Percentiles rank a stretch among this genome's conserved stretches.
These are phyloP conservation scores for Anser brachyrhynchus DNA, from an alignment of 2,113 vertebrate species.

Conservation along the genomic window DNA sequence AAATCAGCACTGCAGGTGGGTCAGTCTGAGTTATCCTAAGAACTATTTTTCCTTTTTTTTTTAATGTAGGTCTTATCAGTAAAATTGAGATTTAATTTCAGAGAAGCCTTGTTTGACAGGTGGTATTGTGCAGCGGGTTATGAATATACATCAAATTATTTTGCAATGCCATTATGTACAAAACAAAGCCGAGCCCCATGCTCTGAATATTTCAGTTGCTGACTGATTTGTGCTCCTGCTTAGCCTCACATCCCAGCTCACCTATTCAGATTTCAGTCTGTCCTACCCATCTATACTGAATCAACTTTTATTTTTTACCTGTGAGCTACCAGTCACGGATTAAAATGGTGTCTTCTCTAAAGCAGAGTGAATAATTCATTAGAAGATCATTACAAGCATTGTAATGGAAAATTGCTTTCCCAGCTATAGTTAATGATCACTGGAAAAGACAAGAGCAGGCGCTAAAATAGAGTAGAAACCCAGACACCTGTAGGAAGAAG, in stretches of 20 bases:
- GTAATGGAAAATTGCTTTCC: constrained; percentile 76
- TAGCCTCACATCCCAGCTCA: neutral
- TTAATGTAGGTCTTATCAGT: neutral
- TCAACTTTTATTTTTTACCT: constrained; percentile 62
- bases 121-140: neutral
- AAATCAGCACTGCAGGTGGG: rapidly evolving
- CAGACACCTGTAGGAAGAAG: neutral
- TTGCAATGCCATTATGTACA: rapidly evolving
- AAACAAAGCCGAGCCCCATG: neutral
- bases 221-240: neutral
- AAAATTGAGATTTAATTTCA: neutral
- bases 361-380: constrained; percentile 81
- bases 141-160: neutral
- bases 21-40: neutral
- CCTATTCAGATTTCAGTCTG: neutral
- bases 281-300: neutral
- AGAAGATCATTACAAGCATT: constrained; percentile 75
- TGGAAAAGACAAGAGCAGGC: constrained; percentile 28
- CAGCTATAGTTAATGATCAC: constrained; percentile 68
- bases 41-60: neutral
- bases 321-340: constrained; percentile 25
- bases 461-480: neutral
- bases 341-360: constrained; percentile 58
- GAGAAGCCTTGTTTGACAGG: neutral
- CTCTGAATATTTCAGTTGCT: neutral